These are phyloP conservation scores for Anthoscopus minutus DNA, from an alignment of 2,113 vertebrate genomes.

Conservation along the genomic window DNA sequence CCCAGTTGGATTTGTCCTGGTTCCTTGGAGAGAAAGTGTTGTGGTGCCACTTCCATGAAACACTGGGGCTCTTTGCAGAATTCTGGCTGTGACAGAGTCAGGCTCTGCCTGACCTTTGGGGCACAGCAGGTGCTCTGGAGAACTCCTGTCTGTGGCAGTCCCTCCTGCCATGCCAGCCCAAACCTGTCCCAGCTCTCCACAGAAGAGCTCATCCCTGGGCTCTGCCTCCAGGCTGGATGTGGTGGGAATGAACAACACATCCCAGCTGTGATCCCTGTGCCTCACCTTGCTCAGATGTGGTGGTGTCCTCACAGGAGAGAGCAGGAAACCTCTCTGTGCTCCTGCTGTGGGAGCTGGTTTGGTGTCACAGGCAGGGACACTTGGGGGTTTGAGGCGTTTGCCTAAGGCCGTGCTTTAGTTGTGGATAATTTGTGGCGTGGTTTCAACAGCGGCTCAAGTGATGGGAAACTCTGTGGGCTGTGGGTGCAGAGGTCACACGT, in stretches of 20 bases:
- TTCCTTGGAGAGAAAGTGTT: not conserved
- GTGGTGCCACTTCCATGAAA: not conserved
- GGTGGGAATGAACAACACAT: not conserved
- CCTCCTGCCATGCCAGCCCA: not conserved
- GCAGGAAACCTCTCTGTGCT: not conserved
- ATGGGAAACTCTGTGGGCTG: not conserved
- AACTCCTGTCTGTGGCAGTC: not conserved
- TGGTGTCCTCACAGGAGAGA: not conserved
- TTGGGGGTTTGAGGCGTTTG: accelerated
- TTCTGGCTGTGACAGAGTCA: not conserved
- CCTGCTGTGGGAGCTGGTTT: not conserved
- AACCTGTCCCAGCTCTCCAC: not conserved
- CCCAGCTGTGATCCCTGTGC: not conserved
- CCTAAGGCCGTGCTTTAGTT: not conserved
- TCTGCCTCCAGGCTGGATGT: not conserved
- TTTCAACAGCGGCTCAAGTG: not conserved
- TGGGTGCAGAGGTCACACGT: accelerated
- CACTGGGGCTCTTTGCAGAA: accelerated
- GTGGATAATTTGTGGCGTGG: not conserved
- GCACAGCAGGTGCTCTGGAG: not conserved
- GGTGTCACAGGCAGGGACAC: not conserved
- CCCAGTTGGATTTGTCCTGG: not conserved
- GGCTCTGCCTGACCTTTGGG: not conserved
- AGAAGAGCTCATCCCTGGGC: not conserved
- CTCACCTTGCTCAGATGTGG: not conserved